Evolutionary conservation across 2,113 vertebrate species (phyloP).

Genomic region (Caretta caretta): DNA sequence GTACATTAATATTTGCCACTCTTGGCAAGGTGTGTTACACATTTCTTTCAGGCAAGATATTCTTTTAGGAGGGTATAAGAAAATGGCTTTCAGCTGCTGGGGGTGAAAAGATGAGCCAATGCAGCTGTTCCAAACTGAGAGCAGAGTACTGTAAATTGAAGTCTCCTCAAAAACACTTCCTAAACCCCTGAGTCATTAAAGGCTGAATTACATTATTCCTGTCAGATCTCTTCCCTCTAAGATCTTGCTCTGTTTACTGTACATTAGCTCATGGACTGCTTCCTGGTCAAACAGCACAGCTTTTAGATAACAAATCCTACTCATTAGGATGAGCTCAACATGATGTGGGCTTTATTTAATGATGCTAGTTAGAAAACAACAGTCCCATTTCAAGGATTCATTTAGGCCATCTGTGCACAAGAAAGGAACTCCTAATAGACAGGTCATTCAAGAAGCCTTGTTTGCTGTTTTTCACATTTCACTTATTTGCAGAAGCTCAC

Average conservation of each 20-base stretch:
- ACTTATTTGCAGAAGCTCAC: constrained; percentile 65
- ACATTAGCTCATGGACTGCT: constrained; percentile 55
- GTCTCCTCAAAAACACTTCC: constrained; percentile 66
- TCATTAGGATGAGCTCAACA: constrained; percentile 44
- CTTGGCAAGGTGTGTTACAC: constrained; percentile 8
- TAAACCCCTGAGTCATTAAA: constrained; percentile 74
- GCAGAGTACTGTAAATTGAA: constrained; percentile 63
- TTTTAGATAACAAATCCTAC: constrained; percentile 14
- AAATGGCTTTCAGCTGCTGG: constrained; percentile 46
- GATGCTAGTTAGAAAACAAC: constrained; percentile 46
- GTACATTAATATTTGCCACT: constrained; percentile 30
- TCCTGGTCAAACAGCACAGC: constrained; percentile 53
- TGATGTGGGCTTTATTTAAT: constrained; percentile 7
- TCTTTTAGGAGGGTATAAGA: constrained; percentile 38
- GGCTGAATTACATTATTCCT: constrained; percentile 73
- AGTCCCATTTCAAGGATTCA: constrained; percentile 14
- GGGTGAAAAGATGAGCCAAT: constrained; percentile 59
- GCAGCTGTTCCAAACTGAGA: constrained; percentile 32
- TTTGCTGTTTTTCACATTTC: constrained; percentile 60
- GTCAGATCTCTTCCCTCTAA: constrained; percentile 62
- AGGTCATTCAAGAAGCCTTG: constrained; percentile 51
- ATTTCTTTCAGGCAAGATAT: constrained; percentile 46
- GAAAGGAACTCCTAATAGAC: constrained; percentile 26
- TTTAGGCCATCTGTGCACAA: not conserved
- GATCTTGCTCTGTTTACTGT: constrained; percentile 65